phyloP scores from a whole-genome alignment of 1,140 invertebrate species.

The Potamilus streckersoni region DNA sequence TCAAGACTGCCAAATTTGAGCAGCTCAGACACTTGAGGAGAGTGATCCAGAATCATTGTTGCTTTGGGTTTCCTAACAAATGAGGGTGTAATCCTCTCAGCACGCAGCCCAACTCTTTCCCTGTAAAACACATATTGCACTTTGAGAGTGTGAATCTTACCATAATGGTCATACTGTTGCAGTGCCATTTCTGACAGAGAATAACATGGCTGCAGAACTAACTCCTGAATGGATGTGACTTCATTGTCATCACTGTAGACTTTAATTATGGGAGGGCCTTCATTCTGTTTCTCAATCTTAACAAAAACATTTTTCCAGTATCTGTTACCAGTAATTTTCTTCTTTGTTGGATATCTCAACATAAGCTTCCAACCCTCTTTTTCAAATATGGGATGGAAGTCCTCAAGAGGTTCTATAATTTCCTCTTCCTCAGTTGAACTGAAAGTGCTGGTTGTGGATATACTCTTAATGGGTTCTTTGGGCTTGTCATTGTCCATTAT shows the following conservation, averaged over 20 bases:
- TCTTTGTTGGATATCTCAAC: slow-evolving; percentile 95
- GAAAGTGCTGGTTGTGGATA: slow-evolving; percentile 72
- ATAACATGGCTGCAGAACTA: slow-evolving; percentile 92
- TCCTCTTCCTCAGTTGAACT: slow-evolving; percentile 87
- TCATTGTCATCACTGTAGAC: slow-evolving; percentile 54
- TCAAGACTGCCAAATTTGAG: slow-evolving; percentile 93
- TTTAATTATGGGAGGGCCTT: slow-evolving; percentile 48
- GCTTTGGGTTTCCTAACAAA: slow-evolving; percentile 65
- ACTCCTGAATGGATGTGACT: slow-evolving; percentile 70
- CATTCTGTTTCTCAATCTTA: slow-evolving; percentile 71
- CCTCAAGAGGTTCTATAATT: slow-evolving; percentile 90
- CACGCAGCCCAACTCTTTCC: slow-evolving; percentile 94
- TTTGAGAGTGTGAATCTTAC: slow-evolving; percentile 99
- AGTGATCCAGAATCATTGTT: slow-evolving; percentile 90
- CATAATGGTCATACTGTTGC: slow-evolving; percentile 98
- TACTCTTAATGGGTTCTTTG: slow-evolving; percentile 37
- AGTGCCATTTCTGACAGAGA: slow-evolving; percentile 81
- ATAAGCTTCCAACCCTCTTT: slow-evolving; percentile 98
- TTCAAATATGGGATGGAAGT: slow-evolving; percentile 83
- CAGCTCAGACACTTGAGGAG: slow-evolving; percentile 93
- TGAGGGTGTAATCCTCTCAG: slow-evolving; percentile 83
- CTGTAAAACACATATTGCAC: slow-evolving; percentile 99
- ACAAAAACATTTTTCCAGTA: slow-evolving; percentile 99
- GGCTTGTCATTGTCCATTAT: slow-evolving; percentile 43
- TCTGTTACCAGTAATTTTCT: slow-evolving; percentile 89